A percentile compares a stretch with the other conserved stretches of the same genome.
Conservation (phyloP, 2,797 vertebrate species). For the Siniperca obscura region DNA sequence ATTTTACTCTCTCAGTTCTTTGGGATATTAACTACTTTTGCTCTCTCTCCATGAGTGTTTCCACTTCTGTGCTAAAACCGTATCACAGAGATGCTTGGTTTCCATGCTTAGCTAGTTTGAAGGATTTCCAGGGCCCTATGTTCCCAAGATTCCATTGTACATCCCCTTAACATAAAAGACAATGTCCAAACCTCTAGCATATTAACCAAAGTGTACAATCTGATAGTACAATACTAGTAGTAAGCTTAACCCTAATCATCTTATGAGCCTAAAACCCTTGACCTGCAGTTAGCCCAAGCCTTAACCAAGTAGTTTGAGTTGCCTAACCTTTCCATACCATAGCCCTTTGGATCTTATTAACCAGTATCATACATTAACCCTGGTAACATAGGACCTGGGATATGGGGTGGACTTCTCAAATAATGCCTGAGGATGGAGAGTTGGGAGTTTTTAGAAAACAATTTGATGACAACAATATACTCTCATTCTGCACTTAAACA, state of each 20-base stretch:
- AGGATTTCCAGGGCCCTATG: slow-evolving; percentile 14
- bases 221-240: neutral
- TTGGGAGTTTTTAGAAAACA: neutral
- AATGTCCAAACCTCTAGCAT: neutral
- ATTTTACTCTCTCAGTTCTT: slow-evolving; percentile 7
- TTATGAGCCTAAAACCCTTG: neutral
- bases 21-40: slow-evolving; percentile 21
- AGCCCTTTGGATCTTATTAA: neutral
- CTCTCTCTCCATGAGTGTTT: slow-evolving; percentile 5
- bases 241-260: neutral
- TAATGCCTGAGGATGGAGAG: neutral
- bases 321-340: neutral
- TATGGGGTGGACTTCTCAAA: neutral
- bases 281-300: neutral
- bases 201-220: neutral
- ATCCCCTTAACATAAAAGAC: neutral
- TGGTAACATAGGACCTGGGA: neutral
- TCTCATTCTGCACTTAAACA: slow-evolving; percentile 8
- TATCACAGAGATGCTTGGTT: slow-evolving; percentile 39
- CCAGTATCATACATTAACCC: neutral
- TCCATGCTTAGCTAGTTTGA: slow-evolving; percentile 31
- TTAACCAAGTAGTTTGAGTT: neutral
- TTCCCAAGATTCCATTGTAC: neutral
- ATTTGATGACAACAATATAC: neutral
- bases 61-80: slow-evolving; percentile 48